Evolutionary conservation across 2,797 vertebrate species (phyloP).

Genomic region (Parotocinclus haroldoi): DNA sequence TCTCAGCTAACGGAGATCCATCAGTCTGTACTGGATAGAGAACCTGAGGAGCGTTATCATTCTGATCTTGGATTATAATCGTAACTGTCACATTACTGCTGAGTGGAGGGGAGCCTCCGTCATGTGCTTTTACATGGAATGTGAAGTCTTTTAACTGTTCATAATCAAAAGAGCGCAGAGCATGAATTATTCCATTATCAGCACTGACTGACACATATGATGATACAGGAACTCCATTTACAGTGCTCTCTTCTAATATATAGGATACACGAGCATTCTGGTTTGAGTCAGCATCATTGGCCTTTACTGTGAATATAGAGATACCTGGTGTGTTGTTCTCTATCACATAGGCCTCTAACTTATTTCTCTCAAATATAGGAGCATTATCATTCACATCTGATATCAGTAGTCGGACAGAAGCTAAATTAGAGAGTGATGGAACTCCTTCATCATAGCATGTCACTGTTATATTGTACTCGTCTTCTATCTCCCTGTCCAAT

Average conservation of each 20-base stretch:
- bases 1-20: constrained; percentile 55
- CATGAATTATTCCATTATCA: constrained; percentile 33
- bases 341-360: neutral
- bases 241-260: constrained; percentile 32
- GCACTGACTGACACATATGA: no score
- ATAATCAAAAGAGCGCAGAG: constrained; percentile 52
- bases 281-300: constrained; percentile 62
- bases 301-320: constrained; percentile 59
- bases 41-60: no score
- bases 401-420: constrained; percentile 41
- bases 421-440: constrained; percentile 42
- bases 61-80: no score
- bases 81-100: no score
- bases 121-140: constrained; percentile 54
- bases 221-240: constrained; percentile 25
- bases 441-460: constrained; percentile 37
- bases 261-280: constrained; percentile 67
- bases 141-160: constrained; percentile 54
- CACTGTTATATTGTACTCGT: constrained; percentile 51
- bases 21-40: no score
- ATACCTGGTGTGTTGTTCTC: neutral
- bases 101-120: no score
- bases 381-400: constrained; percentile 52
- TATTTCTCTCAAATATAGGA: constrained; percentile 25
- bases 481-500: constrained; percentile 60